phyloP scores from a whole-genome alignment of 1,140 invertebrate species.

The Pinna nobilis region DNA sequence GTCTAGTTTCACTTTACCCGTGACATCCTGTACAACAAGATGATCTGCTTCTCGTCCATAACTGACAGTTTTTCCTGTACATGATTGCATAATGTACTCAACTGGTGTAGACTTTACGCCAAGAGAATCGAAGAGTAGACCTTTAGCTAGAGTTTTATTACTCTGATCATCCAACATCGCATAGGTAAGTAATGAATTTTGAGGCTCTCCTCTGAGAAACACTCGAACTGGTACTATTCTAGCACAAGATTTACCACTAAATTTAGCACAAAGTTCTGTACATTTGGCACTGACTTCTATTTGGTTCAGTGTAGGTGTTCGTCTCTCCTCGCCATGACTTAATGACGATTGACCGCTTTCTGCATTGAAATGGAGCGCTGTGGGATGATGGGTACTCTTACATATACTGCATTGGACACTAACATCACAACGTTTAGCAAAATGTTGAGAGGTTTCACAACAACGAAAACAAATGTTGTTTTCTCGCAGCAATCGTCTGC shows the following conservation, averaged over 20 bases:
- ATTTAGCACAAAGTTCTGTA: neutral
- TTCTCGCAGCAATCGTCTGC: slow-evolving; percentile 5
- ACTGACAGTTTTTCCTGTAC: neutral
- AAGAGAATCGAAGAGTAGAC: neutral
- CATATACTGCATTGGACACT: slow-evolving; percentile 14
- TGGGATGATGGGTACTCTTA: slow-evolving; percentile 16
- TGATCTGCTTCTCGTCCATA: neutral
- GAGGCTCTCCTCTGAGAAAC: neutral
- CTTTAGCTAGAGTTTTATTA: slow-evolving; percentile 1
- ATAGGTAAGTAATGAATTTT: neutral
- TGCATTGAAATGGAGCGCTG: slow-evolving; percentile 19
- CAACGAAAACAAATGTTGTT: slow-evolving; percentile 1
- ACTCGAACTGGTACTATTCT: slow-evolving; percentile 18
- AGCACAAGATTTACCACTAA: slow-evolving; percentile 17
- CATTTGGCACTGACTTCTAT: neutral
- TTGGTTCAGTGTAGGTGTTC: too few species aligned
- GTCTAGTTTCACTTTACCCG: slow-evolving; percentile 1
- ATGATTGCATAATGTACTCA: slow-evolving; percentile 9
- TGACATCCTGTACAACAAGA: neutral
- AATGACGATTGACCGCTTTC: neutral
- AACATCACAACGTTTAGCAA: neutral
- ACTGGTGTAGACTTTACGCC: neutral
- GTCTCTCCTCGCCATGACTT: slow-evolving; percentile 22
- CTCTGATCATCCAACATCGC: slow-evolving; percentile 19
- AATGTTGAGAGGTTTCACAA: neutral